These are phyloP conservation scores for Dimorphilus gyrociliatus DNA, from an alignment of 2,888 invertebrate genomes.

Conservation along the genomic window DNA sequence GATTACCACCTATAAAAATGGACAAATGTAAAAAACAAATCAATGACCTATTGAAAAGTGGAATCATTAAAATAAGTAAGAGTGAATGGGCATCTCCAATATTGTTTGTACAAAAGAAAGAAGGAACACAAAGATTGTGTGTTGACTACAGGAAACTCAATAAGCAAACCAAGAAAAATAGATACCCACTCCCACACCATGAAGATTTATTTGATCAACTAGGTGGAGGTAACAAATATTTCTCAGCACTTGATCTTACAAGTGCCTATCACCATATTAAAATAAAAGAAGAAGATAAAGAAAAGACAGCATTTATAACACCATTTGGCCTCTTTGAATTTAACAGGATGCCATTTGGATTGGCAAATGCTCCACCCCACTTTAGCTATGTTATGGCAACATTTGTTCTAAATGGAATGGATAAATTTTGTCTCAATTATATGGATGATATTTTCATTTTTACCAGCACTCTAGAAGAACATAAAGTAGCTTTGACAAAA, in stretches of 20 bases:
- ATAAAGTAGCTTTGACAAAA: too few species aligned
- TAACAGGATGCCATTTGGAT: constrained; percentile 6
- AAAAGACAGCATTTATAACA: constrained; percentile 9
- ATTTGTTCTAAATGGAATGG: constrained; percentile 8
- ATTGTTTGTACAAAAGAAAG: constrained; percentile 5
- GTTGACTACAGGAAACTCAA: constrained; percentile 4
- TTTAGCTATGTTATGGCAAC: constrained; percentile 8
- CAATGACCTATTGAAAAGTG: constrained; percentile 3
- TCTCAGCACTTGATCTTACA: constrained; percentile 10
- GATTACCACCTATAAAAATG: constrained; percentile 2
- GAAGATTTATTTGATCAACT: constrained; percentile 9
- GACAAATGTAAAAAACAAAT: constrained; percentile 1
- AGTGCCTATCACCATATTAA: constrained; percentile 12
- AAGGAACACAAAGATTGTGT: constrained; percentile 4
- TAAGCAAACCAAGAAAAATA: neutral
- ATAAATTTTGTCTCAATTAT: constrained; percentile 5
- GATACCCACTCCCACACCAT: constrained; percentile 5
- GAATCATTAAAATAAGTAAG: constrained; percentile 2
- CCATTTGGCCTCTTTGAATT: constrained; percentile 9
- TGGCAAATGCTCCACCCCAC: constrained; percentile 5
- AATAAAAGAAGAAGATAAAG: constrained; percentile 3
- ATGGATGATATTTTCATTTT: too few species aligned
- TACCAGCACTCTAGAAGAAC: too few species aligned
- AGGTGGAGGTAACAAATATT: constrained; percentile 5
- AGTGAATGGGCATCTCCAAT: constrained; percentile 5